A percentile compares a stretch with the other conserved stretches of the same genome.
Evolutionary conservation across 1,140 invertebrate species (phyloP).

Genomic region (Hydropsyche tenuis): DNA sequence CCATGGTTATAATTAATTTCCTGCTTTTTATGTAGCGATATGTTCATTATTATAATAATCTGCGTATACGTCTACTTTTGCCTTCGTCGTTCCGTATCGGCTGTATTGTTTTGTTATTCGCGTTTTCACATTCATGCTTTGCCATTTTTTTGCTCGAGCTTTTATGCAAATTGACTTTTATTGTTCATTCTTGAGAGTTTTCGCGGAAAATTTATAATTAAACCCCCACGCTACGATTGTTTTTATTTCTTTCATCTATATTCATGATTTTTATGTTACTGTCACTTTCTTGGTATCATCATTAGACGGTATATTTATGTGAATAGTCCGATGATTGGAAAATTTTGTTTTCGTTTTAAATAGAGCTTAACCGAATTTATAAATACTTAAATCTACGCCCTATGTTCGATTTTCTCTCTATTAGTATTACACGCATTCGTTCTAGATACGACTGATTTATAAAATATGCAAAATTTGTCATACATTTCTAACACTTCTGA

Average conservation of each 20-base stretch:
- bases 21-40: conserved; percentile 9
- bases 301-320: too few relatives aligned
- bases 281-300: too few relatives aligned
- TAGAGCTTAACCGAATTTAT: conserved; percentile 1
- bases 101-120: neutral
- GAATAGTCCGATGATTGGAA: too few relatives aligned
- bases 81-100: conserved; percentile 1
- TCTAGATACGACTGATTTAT: conserved; percentile 12
- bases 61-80: neutral
- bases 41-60: neutral
- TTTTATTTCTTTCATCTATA: too few relatives aligned
- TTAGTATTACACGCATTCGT: neutral
- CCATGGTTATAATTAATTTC: conserved; percentile 5
- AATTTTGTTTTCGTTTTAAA: conserved; percentile 1
- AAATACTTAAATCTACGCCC: neutral
- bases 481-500: neutral
- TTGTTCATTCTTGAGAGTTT: neutral
- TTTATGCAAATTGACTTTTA: neutral
- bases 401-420: conserved; percentile 12
- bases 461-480: conserved; percentile 18
- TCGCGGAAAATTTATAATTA: neutral
- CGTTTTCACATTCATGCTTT: neutral
- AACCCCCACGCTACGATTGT: too few relatives aligned
- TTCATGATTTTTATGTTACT: too few relatives aligned
- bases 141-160: neutral